Evolutionary conservation across 2,888 invertebrate genomes (phyloP).

Genomic region (Mycogona germanica): DNA sequence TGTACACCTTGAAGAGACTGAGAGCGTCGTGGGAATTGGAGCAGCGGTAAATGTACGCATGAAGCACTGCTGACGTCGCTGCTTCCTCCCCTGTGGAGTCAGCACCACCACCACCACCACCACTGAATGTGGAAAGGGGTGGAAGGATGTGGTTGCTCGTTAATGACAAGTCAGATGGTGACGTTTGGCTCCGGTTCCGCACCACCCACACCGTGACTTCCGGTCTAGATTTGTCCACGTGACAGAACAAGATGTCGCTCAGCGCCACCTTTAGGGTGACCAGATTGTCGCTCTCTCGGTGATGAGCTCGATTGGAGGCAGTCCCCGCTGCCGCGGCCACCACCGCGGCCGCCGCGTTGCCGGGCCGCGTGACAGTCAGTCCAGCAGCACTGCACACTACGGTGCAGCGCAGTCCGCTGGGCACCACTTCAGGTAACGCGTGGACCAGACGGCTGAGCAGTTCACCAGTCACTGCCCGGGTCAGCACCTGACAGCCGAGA

Average conservation of each 20-base stretch:
- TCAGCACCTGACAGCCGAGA: conserved; percentile 7
- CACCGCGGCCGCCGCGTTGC: neutral
- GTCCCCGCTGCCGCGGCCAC: neutral
- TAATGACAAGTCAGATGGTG: neutral
- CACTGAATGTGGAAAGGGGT: neutral
- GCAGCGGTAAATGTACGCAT: conserved; percentile 13
- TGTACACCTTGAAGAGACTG: conserved; percentile 11
- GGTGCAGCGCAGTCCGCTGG: conserved; percentile 6
- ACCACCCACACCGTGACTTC: conserved; percentile 31
- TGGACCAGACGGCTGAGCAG: conserved; percentile 13
- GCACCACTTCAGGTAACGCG: conserved; percentile 2
- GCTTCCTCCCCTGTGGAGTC: neutral
- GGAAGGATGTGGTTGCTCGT: neutral
- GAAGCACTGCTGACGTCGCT: neutral
- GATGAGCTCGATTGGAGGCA: too few relatives aligned
- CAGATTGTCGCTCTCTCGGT: too few relatives aligned
- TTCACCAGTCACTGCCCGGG: conserved; percentile 13
- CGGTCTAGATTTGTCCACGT: conserved; percentile 29
- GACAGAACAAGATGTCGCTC: conserved; percentile 31
- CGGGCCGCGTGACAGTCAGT: conserved; percentile 8
- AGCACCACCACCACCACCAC: neutral
- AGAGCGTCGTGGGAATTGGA: conserved; percentile 9
- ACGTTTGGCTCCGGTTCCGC: conserved; percentile 18
- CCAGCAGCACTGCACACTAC: conserved; percentile 14
- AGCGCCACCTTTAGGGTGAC: conserved; percentile 19